These are phyloP conservation scores for Apoda limacodes DNA, from an alignment of 2,888 invertebrate species.

Conservation along the genomic window DNA sequence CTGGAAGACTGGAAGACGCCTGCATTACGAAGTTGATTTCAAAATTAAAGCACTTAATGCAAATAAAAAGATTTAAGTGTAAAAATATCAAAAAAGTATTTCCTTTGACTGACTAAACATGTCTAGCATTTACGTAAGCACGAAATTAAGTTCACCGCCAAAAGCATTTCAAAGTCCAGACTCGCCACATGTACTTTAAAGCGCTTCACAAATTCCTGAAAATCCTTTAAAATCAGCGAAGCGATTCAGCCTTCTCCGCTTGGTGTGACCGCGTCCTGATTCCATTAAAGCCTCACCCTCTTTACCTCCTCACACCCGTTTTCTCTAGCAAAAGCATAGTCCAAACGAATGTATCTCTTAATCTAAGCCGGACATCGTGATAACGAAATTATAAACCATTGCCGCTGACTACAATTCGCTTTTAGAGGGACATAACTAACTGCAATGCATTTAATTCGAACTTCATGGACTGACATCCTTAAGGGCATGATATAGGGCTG, in stretches of 20 bases:
- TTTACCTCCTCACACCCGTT: conserved; percentile 20
- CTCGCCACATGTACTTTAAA: conserved; percentile 24
- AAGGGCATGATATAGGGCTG: conserved; percentile 25
- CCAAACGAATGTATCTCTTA: conserved; percentile 46
- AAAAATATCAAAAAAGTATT: no score
- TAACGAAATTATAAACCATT: conserved; percentile 59
- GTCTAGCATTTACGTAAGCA: no score
- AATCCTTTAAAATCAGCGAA: conserved; percentile 50
- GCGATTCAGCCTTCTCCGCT: conserved; percentile 29
- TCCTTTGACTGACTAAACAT: no score
- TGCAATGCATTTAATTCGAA: conserved; percentile 53
- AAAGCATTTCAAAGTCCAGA: conserved; percentile 19
- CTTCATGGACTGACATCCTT: conserved; percentile 37
- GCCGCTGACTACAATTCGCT: conserved; percentile 55
- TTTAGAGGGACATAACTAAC: conserved; percentile 55
- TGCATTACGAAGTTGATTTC: no score
- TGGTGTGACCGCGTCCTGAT: conserved; percentile 44
- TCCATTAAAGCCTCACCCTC: conserved; percentile 37
- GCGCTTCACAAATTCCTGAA: conserved; percentile 35
- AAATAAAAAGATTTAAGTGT: no score
- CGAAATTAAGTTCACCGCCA: conserved; percentile 17
- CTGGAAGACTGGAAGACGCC: no score
- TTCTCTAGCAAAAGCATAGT: conserved; percentile 12
- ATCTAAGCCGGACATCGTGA: conserved; percentile 53
- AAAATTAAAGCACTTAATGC: no score